These are phyloP conservation scores for Syngnathus rostellatus DNA, from an alignment of 2,797 vertebrate species.

Conservation along the genomic window DNA sequence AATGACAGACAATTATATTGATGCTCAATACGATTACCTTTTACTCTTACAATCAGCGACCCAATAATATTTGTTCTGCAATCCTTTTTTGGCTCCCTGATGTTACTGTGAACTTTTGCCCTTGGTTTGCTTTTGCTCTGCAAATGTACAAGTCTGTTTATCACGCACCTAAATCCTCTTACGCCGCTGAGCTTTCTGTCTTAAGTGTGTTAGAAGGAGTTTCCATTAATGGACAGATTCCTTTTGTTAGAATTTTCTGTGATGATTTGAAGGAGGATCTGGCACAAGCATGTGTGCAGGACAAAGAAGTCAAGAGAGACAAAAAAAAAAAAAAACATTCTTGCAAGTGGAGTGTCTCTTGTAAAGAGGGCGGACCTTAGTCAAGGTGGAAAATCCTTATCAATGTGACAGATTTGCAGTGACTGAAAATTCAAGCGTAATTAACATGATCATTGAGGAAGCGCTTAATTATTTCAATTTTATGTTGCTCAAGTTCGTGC, in stretches of 20 bases:
- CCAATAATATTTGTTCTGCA: background rate
- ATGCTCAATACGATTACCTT: background rate
- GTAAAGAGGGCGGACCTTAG: too few species aligned
- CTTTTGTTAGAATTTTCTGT: slow-evolving; percentile 44
- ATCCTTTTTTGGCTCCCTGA: background rate
- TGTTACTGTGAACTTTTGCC: slow-evolving; percentile 14
- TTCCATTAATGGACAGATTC: slow-evolving; percentile 33
- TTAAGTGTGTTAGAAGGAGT: slow-evolving; percentile 30
- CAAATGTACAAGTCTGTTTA: slow-evolving; percentile 25
- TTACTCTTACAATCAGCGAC: background rate
- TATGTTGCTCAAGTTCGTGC: background rate
- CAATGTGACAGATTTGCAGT: background rate
- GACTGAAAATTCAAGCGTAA: background rate
- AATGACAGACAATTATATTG: background rate
- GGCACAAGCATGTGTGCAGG: slow-evolving; percentile 8
- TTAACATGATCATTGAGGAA: background rate
- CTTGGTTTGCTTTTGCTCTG: slow-evolving; percentile 16
- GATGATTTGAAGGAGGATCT: slow-evolving; percentile 36
- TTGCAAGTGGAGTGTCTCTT: background rate
- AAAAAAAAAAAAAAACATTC: slow-evolving; percentile 3
- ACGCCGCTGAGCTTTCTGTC: slow-evolving; percentile 35
- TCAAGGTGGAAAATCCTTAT: background rate
- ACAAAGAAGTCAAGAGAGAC: slow-evolving; percentile 18
- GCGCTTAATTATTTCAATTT: background rate
- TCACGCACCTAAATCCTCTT: slow-evolving; percentile 63